These are phyloP conservation scores for Kuschelorhynchus macadamiae DNA, from an alignment of 2,888 invertebrate species.

Conservation along the genomic window DNA sequence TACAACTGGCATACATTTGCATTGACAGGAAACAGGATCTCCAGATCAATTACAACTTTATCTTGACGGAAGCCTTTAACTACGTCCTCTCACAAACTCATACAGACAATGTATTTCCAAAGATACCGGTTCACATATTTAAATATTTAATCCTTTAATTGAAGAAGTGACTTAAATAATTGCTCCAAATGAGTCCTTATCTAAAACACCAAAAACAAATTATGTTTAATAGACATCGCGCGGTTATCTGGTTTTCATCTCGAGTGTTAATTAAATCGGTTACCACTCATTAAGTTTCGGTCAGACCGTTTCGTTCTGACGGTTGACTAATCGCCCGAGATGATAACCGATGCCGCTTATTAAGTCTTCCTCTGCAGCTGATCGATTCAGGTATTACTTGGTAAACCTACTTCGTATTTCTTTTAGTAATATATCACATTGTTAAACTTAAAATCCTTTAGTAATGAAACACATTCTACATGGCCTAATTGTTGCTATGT, in stretches of 20 bases:
- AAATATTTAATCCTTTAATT: slow-evolving; percentile 28
- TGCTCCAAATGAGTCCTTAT: slow-evolving; percentile 38
- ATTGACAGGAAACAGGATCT: too few species aligned
- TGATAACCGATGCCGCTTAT: slow-evolving; percentile 57
- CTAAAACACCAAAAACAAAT: slow-evolving; percentile 50
- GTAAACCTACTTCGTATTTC: too few species aligned
- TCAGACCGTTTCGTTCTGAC: slow-evolving; percentile 57
- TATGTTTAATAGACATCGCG: slow-evolving; percentile 46
- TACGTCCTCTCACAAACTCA: too few species aligned
- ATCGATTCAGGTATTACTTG: slow-evolving; percentile 3
- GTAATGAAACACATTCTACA: too few species aligned
- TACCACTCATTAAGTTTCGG: slow-evolving; percentile 55
- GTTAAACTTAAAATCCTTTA: too few species aligned
- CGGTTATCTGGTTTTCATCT: slow-evolving; percentile 41
- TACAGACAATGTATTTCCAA: too few species aligned
- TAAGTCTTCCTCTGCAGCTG: slow-evolving; percentile 27
- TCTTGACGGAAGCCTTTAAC: too few species aligned
- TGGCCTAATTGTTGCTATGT: too few species aligned
- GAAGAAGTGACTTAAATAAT: slow-evolving; percentile 32
- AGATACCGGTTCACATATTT: neutral
- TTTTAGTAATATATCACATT: too few species aligned
- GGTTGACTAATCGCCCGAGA: slow-evolving; percentile 64
- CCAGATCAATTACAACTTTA: too few species aligned
- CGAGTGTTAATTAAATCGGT: slow-evolving; percentile 58
- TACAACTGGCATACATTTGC: too few species aligned